phyloP scores from a whole-genome alignment of 2,113 vertebrate species.

The Plectropomus leopardus region DNA sequence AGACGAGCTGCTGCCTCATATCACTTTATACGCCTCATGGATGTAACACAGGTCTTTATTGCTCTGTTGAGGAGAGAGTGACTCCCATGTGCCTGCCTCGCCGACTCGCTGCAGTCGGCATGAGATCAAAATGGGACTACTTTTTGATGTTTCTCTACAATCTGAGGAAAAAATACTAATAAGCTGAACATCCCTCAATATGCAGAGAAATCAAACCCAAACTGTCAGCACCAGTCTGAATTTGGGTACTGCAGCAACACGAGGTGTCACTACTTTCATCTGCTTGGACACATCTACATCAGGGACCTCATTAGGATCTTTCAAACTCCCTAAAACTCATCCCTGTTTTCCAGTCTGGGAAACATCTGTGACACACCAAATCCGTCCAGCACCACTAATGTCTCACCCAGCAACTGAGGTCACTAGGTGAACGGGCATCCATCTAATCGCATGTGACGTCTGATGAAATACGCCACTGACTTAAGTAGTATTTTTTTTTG shows the following conservation, averaged over 20 bases:
- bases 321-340: conserved; percentile 52
- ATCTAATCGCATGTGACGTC: conserved; percentile 11
- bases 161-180: conserved; percentile 48
- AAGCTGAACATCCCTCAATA: conserved; percentile 45
- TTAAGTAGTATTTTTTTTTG: conserved; percentile 2
- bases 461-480: conserved; percentile 12
- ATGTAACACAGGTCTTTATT: conserved; percentile 59
- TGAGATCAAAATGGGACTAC: conserved; percentile 66
- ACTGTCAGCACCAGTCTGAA: conserved; percentile 39
- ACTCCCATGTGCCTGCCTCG: conserved; percentile 43
- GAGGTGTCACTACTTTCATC: conserved; percentile 65
- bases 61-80: conserved; percentile 55
- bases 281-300: conserved; percentile 37
- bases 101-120: conserved; percentile 31
- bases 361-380: conserved; percentile 48
- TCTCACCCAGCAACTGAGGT: conserved; percentile 5
- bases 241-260: conserved; percentile 37
- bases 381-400: not conserved
- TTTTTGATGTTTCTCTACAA: conserved; percentile 61
- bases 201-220: conserved; percentile 30
- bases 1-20: conserved; percentile 38
- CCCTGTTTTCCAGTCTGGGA: conserved; percentile 36
- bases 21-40: conserved; percentile 55
- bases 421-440: conserved; percentile 32
- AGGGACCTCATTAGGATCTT: conserved; percentile 71